Conservation (phyloP, 2,797 vertebrate species). For the Parambassis ranga region DNA sequence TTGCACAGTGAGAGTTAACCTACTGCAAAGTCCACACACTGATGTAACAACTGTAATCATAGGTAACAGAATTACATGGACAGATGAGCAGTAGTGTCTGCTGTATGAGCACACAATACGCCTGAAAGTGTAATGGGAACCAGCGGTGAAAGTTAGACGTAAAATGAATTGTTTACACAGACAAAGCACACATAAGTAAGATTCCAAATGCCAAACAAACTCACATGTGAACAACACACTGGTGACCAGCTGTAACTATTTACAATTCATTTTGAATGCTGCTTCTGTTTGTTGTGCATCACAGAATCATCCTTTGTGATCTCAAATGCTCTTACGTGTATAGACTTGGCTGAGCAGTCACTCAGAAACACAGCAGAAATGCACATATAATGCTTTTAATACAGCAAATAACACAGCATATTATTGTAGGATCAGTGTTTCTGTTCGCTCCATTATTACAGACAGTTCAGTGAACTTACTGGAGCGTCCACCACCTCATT, state of each 20-base stretch:
- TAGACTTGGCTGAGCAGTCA: neutral
- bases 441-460: slow-evolving; percentile 2
- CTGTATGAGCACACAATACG: neutral
- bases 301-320: slow-evolving; percentile 19
- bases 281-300: slow-evolving; percentile 34
- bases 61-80: slow-evolving; percentile 18
- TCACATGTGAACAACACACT: slow-evolving; percentile 11
- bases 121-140: neutral
- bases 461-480: slow-evolving; percentile 1
- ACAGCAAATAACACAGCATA: neutral
- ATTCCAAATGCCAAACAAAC: slow-evolving; percentile 10
- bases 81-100: neutral
- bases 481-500: slow-evolving; percentile 27
- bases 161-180: slow-evolving; percentile 4
- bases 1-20: slow-evolving; percentile 7
- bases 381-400: slow-evolving; percentile 8
- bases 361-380: neutral
- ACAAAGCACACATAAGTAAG: neutral
- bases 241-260: slow-evolving; percentile 53
- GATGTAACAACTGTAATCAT: slow-evolving; percentile 1
- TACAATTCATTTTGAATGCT: slow-evolving; percentile 34
- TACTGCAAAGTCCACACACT: neutral
- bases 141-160: neutral
- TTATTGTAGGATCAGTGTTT: slow-evolving; percentile 23
- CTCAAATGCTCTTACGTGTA: slow-evolving; percentile 35